Evolutionary conservation across 2,113 vertebrate species (phyloP).

Genomic region (Poecilia latipinna): DNA sequence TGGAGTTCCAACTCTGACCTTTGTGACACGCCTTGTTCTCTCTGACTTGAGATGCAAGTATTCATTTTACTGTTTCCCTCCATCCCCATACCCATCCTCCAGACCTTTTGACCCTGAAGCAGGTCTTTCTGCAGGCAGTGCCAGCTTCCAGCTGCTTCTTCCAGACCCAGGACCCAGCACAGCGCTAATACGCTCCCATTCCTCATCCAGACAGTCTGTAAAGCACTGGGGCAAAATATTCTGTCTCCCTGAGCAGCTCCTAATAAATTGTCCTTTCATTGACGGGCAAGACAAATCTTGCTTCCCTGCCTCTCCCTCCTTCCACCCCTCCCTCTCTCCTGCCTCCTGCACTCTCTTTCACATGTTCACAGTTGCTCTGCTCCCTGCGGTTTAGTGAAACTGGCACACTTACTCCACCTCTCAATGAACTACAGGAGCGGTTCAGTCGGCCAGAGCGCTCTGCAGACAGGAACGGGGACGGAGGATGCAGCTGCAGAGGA

Average conservation of each 20-base stretch:
- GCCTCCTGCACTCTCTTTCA: slow-evolving; percentile 27
- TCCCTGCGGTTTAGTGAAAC: slow-evolving; percentile 60
- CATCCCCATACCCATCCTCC: background rate
- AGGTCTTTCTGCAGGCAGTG: slow-evolving; percentile 52
- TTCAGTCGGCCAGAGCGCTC: slow-evolving; percentile 32
- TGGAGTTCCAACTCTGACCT: background rate
- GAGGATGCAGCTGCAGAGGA: slow-evolving; percentile 15
- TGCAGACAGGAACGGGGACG: slow-evolving; percentile 1
- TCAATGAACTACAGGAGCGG: slow-evolving; percentile 51
- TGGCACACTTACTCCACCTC: slow-evolving; percentile 57
- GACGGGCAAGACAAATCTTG: slow-evolving; percentile 88
- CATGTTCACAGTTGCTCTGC: slow-evolving; percentile 35
- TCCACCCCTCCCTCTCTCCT: slow-evolving; percentile 8
- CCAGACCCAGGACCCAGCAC: slow-evolving; percentile 75
- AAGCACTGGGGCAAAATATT: slow-evolving; percentile 90
- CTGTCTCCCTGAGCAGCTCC: slow-evolving; percentile 89
- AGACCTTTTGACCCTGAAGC: slow-evolving; percentile 49
- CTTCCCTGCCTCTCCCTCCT: slow-evolving; percentile 68
- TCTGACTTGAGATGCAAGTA: background rate
- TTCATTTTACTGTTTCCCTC: background rate
- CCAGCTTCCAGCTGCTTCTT: slow-evolving; percentile 64
- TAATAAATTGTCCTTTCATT: slow-evolving; percentile 97
- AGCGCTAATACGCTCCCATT: slow-evolving; percentile 86
- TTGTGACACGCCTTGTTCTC: background rate
- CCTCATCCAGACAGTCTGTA: slow-evolving; percentile 89